Evolutionary conservation across 1,140 invertebrate genomes (phyloP).

Genomic region (Neotoxoptera formosana): DNA sequence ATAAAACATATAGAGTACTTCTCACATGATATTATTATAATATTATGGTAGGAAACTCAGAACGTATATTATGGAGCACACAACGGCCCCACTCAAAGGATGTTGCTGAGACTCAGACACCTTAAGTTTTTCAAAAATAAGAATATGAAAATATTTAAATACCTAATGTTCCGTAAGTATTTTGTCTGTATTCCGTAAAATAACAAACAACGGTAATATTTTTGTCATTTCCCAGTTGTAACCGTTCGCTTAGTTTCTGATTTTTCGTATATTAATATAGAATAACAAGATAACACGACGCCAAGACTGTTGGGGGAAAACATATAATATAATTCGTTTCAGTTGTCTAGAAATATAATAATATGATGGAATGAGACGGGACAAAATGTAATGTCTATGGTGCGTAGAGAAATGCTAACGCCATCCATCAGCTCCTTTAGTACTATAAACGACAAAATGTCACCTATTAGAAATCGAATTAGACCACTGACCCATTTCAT

Average conservation of each 20-base stretch:
- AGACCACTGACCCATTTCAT: not conserved
- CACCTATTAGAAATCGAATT: no score
- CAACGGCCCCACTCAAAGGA: no score
- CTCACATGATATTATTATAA: no score
- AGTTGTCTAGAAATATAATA: not conserved
- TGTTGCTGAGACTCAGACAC: no score
- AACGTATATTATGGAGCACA: no score
- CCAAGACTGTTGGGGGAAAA: not conserved
- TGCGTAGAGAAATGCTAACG: not conserved
- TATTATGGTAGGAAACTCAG: no score
- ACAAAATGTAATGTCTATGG: not conserved
- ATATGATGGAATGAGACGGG: not conserved
- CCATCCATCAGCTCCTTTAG: not conserved
- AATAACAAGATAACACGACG: not conserved
- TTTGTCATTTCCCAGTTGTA: not conserved
- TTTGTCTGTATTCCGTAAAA: not conserved
- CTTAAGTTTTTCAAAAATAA: no score
- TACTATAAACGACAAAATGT: not conserved
- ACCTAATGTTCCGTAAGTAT: no score
- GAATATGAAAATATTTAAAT: no score
- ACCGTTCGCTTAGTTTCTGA: not conserved
- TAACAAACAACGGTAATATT: not conserved
- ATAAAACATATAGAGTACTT: no score
- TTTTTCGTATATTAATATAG: not conserved
- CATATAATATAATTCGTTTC: not conserved